Evolutionary conservation across 2,888 invertebrate genomes (phyloP), one percentile per base, ranked within the genome.

Genomic region (Tortricodes alternella): DNA sequence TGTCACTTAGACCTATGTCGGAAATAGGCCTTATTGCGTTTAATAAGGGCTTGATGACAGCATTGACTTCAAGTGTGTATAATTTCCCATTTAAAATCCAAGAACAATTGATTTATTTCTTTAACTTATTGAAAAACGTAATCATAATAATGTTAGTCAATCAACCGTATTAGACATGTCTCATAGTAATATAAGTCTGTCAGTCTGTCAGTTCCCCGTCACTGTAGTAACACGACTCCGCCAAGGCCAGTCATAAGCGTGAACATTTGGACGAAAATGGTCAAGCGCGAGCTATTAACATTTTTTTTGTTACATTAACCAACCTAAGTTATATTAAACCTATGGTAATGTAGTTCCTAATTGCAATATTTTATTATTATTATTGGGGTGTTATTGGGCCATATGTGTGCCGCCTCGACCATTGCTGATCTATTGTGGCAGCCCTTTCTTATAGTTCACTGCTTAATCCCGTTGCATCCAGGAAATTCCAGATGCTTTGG

Each of bases 191-290:
- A 67, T 62, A 63, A 64, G 50, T 38, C 63, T 65, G 71, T 70
- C 71, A 65, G 71, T 67, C 51, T 62, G 66, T 67, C 67, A 67
- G 70, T 66, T 61, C 63, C 64, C 72, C 63, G 77, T 79, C 76
- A 76, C 72, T 65, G 53, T 37, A 15, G 38, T 32, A 24, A 70
- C 80, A 80, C 78, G 80, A 76, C 46, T 46, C 57, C 4, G 24
- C 44, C 74, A 76, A 80, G 80, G 80, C 65, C 73, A 59, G 58
- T 29, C 38, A 29, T 63, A 64, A 43, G 46, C 69, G 63, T 65
- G 59, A 59, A 53, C 55, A 58, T 63, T 64, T 55, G 43, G 5
- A 35, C 62, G 63, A 65, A 63, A 58, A 61, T 61, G 62, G 39
- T 3, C 27, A 29, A 46, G 38, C 27, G 24, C 21, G 51, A 51